Base-by-base conservation (phyloP, 92 coral and sea anemone genomes). In the Paramuricea clavata region DNA sequence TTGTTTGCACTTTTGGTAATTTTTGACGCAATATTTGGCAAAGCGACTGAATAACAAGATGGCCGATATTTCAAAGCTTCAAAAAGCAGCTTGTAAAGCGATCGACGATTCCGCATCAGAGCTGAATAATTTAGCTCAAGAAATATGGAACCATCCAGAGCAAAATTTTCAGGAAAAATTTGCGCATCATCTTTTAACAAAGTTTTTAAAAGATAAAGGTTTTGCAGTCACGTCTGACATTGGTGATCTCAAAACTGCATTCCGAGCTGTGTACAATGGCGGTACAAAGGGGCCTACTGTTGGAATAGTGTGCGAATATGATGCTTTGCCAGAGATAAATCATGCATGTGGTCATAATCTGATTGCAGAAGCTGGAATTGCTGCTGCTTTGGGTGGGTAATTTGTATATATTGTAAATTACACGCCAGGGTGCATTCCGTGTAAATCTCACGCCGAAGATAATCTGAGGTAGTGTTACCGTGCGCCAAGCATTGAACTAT, bases 321-420 rank as follows among this genome's bases (percentile, higher is more conserved):
- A 95, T 52, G 98, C 98, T 5, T 76, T 95, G 47, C 98, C 98
- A 21, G 94, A 89, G 0, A 92, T 95, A 15, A 93, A 97, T n/a
- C 98, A 95, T 85, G 98, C 93, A 26, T 95, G 98, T 89, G 98
- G 98, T 0, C 98, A 95, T 69, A 95, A 95, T 69, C 92, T 95
- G 22, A 95, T 95, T 19, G 90, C 98, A 4, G 98, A 93, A 75
- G 94, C 93, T 69, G 98, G 98, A 6, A 97, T 91, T 28, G 98
- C 94, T 0, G 97, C 97, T 28, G 98, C 97, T 6, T 30, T 94
- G 34, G 98, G 98, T 94, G 76, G 86, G 93, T 11, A 42, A 26
- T 57, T n/a, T 13, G n/a, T 42, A 42, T 5, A 30, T 16, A 16
- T 28, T 28, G n/a, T n/a, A n/a, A n/a, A n/a, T n/a, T n/a, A n/a